Evolutionary conservation across 2,888 invertebrate species (phyloP).

Genomic region (Macrophya annulata): DNA sequence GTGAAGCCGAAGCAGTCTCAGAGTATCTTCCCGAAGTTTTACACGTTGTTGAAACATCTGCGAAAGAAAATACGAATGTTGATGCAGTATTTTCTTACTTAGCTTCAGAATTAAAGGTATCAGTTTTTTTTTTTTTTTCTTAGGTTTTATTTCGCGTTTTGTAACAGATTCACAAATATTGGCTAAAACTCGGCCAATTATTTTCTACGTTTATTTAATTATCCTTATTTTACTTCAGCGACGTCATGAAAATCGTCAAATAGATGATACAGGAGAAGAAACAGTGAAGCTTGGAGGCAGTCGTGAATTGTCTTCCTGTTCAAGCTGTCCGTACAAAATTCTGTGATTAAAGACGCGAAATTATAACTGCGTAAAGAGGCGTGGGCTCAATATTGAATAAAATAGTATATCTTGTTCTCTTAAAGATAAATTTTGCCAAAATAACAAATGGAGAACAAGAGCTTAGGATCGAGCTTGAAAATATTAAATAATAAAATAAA

Average conservation of each 20-base stretch:
- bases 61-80: slow-evolving; percentile 95
- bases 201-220: slow-evolving; percentile 24
- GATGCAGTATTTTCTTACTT: slow-evolving; percentile 93
- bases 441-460: background rate
- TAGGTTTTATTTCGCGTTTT: slow-evolving; percentile 18
- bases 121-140: slow-evolving; percentile 16
- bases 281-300: slow-evolving; percentile 73
- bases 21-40: slow-evolving; percentile 93
- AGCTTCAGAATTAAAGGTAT: slow-evolving; percentile 93
- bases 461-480: background rate
- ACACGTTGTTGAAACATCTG: slow-evolving; percentile 93
- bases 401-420: background rate
- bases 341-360: slow-evolving; percentile 59
- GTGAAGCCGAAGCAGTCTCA: slow-evolving; percentile 93
- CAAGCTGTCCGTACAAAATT: slow-evolving; percentile 70
- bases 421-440: background rate
- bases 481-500: background rate
- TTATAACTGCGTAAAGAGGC: background rate
- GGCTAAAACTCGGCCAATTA: background rate
- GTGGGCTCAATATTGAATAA: background rate
- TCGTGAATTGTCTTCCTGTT: slow-evolving; percentile 72
- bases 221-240: slow-evolving; percentile 81
- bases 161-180: background rate
- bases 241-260: slow-evolving; percentile 84
- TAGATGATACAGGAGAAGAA: slow-evolving; percentile 69